Conservation (phyloP, 1,140 invertebrate genomes). For the Pseudomyrmex concolor region DNA sequence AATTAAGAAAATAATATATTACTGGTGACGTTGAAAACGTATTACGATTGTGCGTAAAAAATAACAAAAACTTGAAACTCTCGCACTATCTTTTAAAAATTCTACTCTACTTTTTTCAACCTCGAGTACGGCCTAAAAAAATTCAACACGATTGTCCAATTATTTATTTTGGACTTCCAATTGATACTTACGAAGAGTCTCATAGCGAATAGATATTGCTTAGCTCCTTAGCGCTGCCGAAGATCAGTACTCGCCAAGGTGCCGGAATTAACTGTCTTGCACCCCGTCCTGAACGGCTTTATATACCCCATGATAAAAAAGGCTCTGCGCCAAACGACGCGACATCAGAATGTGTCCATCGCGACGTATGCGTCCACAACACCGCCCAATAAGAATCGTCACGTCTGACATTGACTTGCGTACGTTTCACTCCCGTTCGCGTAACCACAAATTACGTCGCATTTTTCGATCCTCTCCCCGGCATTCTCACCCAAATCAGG, state of each 20-base stretch:
- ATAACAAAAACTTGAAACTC: no score
- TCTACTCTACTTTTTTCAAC: no score
- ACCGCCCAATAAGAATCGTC: constrained; percentile 64
- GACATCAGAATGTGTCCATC: constrained; percentile 45
- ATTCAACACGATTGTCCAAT: no score
- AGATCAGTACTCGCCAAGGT: constrained; percentile 76
- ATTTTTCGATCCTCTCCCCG: neutral
- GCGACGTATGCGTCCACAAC: constrained; percentile 24
- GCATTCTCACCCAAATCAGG: constrained; percentile 1
- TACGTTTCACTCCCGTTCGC: constrained; percentile 23
- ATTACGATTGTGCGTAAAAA: no score
- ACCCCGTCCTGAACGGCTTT: constrained; percentile 58
- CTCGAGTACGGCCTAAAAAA: no score
- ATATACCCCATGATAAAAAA: constrained; percentile 69
- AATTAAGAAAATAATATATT: no score
- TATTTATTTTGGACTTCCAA: no score
- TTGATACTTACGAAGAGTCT: constrained; percentile 71
- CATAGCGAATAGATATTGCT: constrained; percentile 61
- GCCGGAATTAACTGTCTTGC: constrained; percentile 64
- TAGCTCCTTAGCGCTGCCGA: constrained; percentile 74
- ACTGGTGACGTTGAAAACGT: no score
- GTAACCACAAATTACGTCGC: neutral
- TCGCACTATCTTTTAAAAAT: no score
- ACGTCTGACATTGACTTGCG: constrained; percentile 73
- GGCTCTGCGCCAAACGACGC: constrained; percentile 46